Conservation (phyloP, 1,140 invertebrate genomes). For the Palaemon carinicauda region DNA sequence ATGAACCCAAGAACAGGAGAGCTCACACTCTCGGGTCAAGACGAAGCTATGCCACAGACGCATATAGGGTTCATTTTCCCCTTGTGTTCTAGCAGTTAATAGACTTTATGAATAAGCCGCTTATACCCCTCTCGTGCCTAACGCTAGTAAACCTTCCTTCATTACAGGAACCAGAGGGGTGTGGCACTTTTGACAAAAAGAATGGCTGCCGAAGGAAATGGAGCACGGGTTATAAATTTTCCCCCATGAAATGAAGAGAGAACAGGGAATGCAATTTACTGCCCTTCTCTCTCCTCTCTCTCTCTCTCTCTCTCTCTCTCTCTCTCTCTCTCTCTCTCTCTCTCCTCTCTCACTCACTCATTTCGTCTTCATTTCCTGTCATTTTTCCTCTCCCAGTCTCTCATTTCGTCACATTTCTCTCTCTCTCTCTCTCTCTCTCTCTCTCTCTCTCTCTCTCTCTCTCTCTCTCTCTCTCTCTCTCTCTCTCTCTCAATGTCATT, state of each 20-base stretch:
- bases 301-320: not conserved
- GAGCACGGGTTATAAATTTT: not conserved
- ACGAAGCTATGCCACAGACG: too few relatives aligned
- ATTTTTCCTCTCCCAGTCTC: too few relatives aligned
- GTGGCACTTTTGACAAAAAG: conserved; percentile 2
- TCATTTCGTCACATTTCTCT: too few relatives aligned
- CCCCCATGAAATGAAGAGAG: not conserved
- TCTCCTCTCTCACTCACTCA: not conserved
- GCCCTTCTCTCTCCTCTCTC: too few relatives aligned
- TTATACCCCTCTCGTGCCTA: not conserved
- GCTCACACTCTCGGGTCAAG: too few relatives aligned
- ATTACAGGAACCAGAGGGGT: not conserved
- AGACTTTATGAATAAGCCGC: not conserved
- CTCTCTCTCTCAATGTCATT: too few relatives aligned
- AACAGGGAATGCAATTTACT: not conserved
- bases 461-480: too few relatives aligned
- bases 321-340: not conserved
- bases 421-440: not conserved
- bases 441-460: too few relatives aligned
- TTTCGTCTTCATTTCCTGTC: too few relatives aligned
- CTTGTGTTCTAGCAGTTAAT: not conserved
- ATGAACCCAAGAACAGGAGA: too few relatives aligned
- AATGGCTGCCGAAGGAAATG: not conserved
- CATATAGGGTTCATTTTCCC: too few relatives aligned
- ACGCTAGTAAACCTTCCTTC: not conserved